phyloP scores from a whole-genome alignment of 2,113 vertebrate species.

The Crotalus horridus region DNA sequence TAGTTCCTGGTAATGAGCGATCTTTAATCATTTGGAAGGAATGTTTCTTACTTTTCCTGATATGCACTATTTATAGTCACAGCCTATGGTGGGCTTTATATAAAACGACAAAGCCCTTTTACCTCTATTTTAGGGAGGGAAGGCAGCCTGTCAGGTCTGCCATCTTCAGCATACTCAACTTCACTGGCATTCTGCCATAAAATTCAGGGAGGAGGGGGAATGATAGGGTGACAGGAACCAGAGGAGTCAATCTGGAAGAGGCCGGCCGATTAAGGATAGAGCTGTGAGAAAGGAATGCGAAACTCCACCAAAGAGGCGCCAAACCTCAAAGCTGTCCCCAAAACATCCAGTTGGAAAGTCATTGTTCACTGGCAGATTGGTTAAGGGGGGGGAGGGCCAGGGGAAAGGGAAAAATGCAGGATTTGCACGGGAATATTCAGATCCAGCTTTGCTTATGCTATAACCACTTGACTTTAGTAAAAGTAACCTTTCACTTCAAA shows the following conservation, averaged over 20 bases:
- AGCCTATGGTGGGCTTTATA: neutral
- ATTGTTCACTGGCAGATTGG: neutral
- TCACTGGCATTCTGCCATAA: neutral
- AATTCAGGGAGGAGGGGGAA: neutral
- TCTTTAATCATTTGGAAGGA: neutral
- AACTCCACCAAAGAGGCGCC: neutral
- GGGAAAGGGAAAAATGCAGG: neutral
- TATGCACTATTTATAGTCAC: neutral
- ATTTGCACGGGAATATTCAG: neutral
- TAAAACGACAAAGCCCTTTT: neutral
- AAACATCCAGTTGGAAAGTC: neutral
- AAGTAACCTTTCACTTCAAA: neutral
- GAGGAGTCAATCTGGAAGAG: neutral
- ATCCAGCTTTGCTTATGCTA: neutral
- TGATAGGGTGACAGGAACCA: neutral
- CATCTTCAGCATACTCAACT: neutral
- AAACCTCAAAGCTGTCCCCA: neutral
- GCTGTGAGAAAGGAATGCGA: neutral
- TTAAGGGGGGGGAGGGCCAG: neutral
- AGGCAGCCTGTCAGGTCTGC: neutral
- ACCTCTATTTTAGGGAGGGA: neutral
- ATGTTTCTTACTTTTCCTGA: neutral
- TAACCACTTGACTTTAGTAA: neutral
- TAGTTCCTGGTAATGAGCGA: neutral
- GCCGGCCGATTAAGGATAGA: neutral